phyloP scores from a whole-genome alignment of 2,797 vertebrate species.

The Rousettus madagascariensis region DNA sequence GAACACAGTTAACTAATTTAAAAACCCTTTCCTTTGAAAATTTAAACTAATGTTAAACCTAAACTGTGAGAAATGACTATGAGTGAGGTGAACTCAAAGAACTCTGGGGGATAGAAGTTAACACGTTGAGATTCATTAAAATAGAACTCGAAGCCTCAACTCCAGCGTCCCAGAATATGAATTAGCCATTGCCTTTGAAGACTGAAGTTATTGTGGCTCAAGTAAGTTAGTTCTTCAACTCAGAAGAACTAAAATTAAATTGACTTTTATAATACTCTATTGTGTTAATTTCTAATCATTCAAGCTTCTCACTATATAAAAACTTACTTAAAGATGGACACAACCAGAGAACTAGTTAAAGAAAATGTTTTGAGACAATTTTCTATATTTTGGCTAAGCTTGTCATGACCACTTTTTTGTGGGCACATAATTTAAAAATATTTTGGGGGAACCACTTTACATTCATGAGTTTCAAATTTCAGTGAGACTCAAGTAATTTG shows the following conservation, averaged over 20 bases:
- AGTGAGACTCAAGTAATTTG: conserved; percentile 54
- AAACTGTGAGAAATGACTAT: conserved; percentile 49
- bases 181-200: conserved; percentile 62
- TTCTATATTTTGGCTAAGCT: not conserved
- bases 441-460: not conserved
- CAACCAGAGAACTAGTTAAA: conserved; percentile 64
- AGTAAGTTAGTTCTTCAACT: conserved; percentile 66
- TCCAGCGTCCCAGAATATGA: conserved; percentile 69
- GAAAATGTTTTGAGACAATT: not conserved
- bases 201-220: conserved; percentile 46
- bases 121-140: conserved; percentile 64
- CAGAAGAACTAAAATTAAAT: conserved; percentile 65
- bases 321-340: not conserved
- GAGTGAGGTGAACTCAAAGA: conserved; percentile 67
- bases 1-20: not conserved
- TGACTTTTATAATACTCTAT: conserved; percentile 64
- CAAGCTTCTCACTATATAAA: not conserved
- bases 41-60: conserved; percentile 19
- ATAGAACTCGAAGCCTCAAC: conserved; percentile 35
- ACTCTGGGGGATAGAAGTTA: conserved; percentile 37
- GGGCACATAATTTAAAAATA: conserved; percentile 37
- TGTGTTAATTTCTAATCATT: not conserved
- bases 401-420: conserved; percentile 37
- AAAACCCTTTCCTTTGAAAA: not conserved
- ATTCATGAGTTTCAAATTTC: conserved; percentile 59